A percentile compares a stretch with the other conserved stretches of the same genome.
Evolutionary conservation across 2,113 vertebrate genomes (phyloP).

Genomic region (Xenus cinereus): DNA sequence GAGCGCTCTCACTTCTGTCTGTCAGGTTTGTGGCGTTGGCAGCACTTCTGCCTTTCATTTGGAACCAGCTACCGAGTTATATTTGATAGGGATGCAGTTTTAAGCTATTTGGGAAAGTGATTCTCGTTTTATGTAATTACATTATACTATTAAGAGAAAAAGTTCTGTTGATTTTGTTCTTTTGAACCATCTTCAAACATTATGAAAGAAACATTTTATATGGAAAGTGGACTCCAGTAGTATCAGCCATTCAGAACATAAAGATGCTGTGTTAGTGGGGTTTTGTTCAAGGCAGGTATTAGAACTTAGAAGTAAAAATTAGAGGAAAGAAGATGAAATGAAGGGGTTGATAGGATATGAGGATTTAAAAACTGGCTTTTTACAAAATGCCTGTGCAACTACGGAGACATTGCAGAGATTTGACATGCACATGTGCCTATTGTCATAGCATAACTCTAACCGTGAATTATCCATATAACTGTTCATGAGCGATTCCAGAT

Average conservation of each 20-base stretch:
- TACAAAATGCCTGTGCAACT: background rate
- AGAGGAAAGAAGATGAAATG: background rate
- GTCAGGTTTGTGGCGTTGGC: conserved; percentile 78
- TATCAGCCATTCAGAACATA: background rate
- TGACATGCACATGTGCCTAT: background rate
- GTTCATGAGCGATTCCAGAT: background rate
- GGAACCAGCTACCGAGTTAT: background rate
- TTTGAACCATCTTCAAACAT: background rate
- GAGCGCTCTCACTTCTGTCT: conserved; percentile 92
- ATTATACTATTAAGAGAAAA: background rate
- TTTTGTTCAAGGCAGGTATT: background rate
- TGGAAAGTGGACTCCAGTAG: background rate
- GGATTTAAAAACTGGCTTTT: background rate
- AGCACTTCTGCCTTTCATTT: background rate
- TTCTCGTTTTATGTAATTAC: background rate
- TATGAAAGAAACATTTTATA: background rate
- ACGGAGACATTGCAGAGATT: background rate
- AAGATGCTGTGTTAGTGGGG: background rate
- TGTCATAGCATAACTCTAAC: background rate
- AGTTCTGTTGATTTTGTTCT: background rate
- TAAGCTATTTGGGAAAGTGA: background rate
- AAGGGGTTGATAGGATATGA: background rate
- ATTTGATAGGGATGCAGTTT: background rate
- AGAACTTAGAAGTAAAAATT: background rate
- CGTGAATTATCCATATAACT: background rate